Percentiles rank a stretch among this genome's conserved stretches.
These are phyloP conservation scores for Sitta carolinensis DNA, from an alignment of 2,797 vertebrate genomes.

Conservation along the genomic window DNA sequence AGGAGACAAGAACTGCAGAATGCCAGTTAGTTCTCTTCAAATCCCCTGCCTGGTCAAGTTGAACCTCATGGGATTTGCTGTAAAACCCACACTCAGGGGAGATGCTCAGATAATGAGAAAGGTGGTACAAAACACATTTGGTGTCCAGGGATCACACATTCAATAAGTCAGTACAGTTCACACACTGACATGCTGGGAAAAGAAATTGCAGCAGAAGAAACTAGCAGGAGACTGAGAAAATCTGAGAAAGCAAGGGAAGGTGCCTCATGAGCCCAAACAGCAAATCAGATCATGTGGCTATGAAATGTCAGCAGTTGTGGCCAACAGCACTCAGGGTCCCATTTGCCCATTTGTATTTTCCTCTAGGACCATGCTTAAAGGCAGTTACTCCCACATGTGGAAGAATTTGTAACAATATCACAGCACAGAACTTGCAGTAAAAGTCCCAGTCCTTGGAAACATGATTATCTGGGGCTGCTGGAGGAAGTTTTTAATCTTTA, in stretches of 20 bases:
- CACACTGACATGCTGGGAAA: background rate
- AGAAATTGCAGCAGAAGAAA: background rate
- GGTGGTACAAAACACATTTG: background rate
- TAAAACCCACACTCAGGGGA: background rate
- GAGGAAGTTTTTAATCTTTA: background rate
- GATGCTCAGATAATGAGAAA: background rate
- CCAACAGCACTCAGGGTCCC: background rate
- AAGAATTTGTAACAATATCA: background rate
- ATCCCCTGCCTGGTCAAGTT: background rate
- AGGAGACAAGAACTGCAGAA: background rate
- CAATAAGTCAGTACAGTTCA: background rate
- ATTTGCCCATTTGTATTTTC: background rate
- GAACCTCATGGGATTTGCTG: background rate
- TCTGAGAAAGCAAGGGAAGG: background rate
- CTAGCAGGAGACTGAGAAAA: background rate
- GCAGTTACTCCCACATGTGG: background rate
- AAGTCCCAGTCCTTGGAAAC: background rate
- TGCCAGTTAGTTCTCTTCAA: background rate
- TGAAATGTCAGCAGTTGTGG: background rate
- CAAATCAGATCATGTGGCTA: background rate
- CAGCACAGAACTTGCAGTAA: background rate
- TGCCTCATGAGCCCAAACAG: background rate
- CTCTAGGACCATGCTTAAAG: background rate
- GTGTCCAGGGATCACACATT: background rate
- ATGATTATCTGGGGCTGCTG: background rate